A percentile compares a stretch with the other conserved stretches of the same genome.
Conservation (phyloP, 1,140 invertebrate genomes). For the Drusus annulatus region DNA sequence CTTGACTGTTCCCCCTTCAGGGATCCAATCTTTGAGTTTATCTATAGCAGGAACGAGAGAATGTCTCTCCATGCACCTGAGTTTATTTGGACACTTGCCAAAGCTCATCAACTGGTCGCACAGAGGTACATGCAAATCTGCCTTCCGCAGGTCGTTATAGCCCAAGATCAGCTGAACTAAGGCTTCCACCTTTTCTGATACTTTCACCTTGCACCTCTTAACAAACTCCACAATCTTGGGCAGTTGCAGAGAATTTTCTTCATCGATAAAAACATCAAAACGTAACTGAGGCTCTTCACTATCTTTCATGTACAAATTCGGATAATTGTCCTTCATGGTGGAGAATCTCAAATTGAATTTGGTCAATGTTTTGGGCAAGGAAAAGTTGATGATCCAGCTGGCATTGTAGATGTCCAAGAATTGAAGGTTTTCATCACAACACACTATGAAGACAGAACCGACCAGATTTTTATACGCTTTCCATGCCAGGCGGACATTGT, state of each 20-base stretch:
- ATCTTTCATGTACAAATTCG: conserved; percentile 63
- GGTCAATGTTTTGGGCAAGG: conserved; percentile 63
- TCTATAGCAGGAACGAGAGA: conserved; percentile 56
- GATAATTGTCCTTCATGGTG: conserved; percentile 65
- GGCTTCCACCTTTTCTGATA: conserved; percentile 61
- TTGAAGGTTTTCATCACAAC: conserved; percentile 65
- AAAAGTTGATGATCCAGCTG: conserved; percentile 65
- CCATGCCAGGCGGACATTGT: conserved; percentile 3
- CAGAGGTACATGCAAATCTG: conserved; percentile 62
- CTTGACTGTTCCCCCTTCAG: conserved; percentile 62
- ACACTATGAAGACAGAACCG: conserved; percentile 63
- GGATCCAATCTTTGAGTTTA: conserved; percentile 63
- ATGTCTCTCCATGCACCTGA: conserved; percentile 9
- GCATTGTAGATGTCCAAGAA: conserved; percentile 66
- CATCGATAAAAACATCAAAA: conserved; percentile 66
- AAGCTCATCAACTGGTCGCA: conserved; percentile 63
- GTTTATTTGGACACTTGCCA: conserved; percentile 58
- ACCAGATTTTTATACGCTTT: background rate
- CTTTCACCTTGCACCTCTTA: conserved; percentile 63
- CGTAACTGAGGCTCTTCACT: conserved; percentile 59
- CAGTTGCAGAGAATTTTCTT: conserved; percentile 63
- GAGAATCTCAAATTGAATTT: conserved; percentile 66
- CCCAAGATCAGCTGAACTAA: conserved; percentile 61
- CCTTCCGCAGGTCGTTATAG: conserved; percentile 63
- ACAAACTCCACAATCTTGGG: conserved; percentile 67